Percentiles rank a stretch among this genome's conserved stretches.
phyloP scores from a whole-genome alignment of 53 echinoderm and acorn worm genomes.

The Holothuria leucospilota region DNA sequence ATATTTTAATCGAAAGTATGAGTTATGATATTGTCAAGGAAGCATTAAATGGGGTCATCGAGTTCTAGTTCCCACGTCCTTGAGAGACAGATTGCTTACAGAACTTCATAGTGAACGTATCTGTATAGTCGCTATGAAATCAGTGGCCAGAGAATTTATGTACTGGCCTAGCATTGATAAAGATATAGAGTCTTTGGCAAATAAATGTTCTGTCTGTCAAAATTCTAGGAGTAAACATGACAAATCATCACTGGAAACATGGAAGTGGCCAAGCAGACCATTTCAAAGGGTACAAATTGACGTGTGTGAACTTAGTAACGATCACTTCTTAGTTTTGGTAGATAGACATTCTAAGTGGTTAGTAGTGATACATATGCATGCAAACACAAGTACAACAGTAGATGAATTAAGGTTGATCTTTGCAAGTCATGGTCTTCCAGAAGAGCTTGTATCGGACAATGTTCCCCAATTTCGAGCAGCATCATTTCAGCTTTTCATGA shows the following conservation, averaged over 20 bases:
- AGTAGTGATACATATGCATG: no score
- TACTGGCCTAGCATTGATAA: no score
- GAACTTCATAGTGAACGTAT: slow-evolving; percentile 46
- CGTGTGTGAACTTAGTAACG: slow-evolving; percentile 45
- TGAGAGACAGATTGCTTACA: slow-evolving; percentile 24
- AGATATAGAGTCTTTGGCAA: slow-evolving; percentile 29
- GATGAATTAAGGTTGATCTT: no score
- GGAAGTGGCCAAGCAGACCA: slow-evolving; percentile 55
- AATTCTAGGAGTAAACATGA: slow-evolving; percentile 25
- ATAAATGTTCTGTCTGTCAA: slow-evolving; percentile 26
- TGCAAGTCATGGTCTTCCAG: no score
- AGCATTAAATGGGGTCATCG: slow-evolving; percentile 51
- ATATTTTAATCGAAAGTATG: slow-evolving; percentile 35
- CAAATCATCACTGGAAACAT: slow-evolving; percentile 52
- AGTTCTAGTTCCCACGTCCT: slow-evolving; percentile 33
- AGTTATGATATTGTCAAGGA: slow-evolving; percentile 27
- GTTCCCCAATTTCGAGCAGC: no score
- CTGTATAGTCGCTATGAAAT: slow-evolving; percentile 55
- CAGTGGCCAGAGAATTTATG: slow-evolving; percentile 46
- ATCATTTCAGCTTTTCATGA: no score
- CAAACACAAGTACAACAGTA: no score
- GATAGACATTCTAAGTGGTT: no score
- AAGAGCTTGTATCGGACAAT: no score
- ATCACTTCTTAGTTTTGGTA: slow-evolving; percentile 7
- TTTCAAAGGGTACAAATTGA: slow-evolving; percentile 18